Evolutionary conservation across 1,140 invertebrate species (phyloP).

Genomic region (Wasmannia auropunctata): DNA sequence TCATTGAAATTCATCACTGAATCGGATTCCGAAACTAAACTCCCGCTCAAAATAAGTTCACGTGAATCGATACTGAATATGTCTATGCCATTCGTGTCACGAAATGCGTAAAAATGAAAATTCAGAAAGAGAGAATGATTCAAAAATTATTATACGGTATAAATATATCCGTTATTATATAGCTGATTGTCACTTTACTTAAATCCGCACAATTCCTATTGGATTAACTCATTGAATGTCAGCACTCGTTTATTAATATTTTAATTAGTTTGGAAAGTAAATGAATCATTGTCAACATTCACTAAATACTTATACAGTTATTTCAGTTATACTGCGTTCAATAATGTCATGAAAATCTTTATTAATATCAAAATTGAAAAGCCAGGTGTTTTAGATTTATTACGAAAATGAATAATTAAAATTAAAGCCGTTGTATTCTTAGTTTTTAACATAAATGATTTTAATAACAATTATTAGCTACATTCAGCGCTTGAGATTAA

Average conservation of each 20-base stretch:
- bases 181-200: constrained; percentile 16
- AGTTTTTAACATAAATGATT: not conserved
- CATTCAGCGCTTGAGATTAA: not conserved
- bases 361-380: not conserved
- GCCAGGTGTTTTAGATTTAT: not conserved
- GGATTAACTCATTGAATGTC: constrained; percentile 19
- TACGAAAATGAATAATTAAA: not conserved
- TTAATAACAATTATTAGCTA: not conserved
- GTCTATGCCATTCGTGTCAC: not conserved
- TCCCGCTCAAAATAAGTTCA: not conserved
- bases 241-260: constrained; percentile 27
- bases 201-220: not conserved
- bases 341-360: not conserved
- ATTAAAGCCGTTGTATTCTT: not conserved
- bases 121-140: not conserved
- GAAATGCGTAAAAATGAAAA: constrained; percentile 19
- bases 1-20: constrained; percentile 33
- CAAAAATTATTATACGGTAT: not conserved
- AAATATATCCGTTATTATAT: constrained; percentile 1
- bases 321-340: not conserved
- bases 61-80: constrained; percentile 8
- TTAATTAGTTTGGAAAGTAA: constrained; percentile 13
- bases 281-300: not conserved
- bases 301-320: not conserved
- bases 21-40: constrained; percentile 15